Percentiles rank a stretch among this genome's conserved stretches.
Conservation (phyloP, 2,113 vertebrate genomes). For the Crypturellus undulatus region DNA sequence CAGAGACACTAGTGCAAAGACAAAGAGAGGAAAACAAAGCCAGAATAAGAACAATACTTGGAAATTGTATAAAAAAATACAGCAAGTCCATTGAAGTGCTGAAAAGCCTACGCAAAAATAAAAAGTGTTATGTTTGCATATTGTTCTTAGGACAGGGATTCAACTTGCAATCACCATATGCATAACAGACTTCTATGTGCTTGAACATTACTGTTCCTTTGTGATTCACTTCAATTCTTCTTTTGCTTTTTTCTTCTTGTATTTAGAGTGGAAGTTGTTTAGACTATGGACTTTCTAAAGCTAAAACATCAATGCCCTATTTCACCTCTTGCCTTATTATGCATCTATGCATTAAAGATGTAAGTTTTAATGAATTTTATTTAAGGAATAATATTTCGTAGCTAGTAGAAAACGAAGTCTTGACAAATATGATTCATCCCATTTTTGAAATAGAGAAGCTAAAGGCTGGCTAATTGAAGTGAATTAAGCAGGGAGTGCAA, state of each 20-base stretch:
- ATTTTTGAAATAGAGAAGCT: not conserved
- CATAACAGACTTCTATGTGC: not conserved
- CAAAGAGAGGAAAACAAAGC: constrained; percentile 13
- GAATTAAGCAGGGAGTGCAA: not conserved
- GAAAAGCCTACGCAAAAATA: not conserved
- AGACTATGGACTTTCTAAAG: not conserved
- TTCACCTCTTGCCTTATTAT: too few relatives aligned
- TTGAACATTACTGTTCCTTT: not conserved
- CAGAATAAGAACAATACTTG: not conserved
- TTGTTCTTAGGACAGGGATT: not conserved
- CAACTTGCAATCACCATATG: not conserved
- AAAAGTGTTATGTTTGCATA: not conserved
- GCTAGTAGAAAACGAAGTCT: not conserved
- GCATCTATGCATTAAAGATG: not conserved
- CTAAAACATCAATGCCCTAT: not conserved
- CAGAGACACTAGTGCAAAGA: not conserved
- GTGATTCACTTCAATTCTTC: not conserved
- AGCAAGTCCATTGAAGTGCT: not conserved
- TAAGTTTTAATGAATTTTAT: not conserved
- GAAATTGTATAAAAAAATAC: not conserved
- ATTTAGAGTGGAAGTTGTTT: not conserved
- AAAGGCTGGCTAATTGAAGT: not conserved
- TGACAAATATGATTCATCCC: not conserved
- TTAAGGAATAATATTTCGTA: not conserved
- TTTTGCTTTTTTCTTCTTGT: not conserved